These are phyloP conservation scores for Acromyrmex heyeri DNA, from an alignment of 1,140 invertebrate species.

Conservation along the genomic window DNA sequence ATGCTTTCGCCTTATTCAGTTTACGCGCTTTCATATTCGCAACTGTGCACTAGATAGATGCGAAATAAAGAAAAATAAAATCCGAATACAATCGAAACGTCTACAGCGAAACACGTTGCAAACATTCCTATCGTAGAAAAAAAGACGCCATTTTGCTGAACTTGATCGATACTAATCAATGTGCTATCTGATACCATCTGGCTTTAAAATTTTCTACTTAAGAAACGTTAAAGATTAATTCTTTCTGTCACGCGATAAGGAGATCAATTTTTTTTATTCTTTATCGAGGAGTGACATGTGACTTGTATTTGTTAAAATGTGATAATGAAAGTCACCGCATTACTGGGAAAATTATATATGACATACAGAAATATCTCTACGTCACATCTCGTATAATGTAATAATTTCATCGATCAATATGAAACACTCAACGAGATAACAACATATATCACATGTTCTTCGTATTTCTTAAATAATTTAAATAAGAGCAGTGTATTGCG, in stretches of 20 bases:
- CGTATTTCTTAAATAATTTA: background rate
- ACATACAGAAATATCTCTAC: background rate
- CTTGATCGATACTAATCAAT: constrained; percentile 23
- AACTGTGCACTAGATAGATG: background rate
- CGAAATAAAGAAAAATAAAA: constrained; percentile 2
- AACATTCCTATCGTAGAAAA: constrained; percentile 30
- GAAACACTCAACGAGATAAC: background rate
- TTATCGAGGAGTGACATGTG: background rate
- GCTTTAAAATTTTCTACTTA: background rate
- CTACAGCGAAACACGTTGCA: background rate
- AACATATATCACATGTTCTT: background rate
- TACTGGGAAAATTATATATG: background rate
- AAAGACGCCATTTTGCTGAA: constrained; percentile 2
- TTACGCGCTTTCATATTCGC: constrained; percentile 44
- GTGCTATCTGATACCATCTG: constrained; percentile 62
- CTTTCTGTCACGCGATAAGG: constrained; percentile 5
- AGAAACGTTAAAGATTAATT: constrained; percentile 4
- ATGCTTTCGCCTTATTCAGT: constrained; percentile 45
- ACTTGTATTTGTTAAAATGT: background rate
- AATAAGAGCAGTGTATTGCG: background rate
- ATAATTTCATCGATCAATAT: background rate
- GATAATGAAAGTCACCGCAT: background rate
- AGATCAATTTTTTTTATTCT: constrained; percentile 33
- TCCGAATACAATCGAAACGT: background rate
- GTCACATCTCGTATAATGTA: background rate